phyloP scores from a whole-genome alignment of 2,797 vertebrate genomes.

The Gymnothorax reevesii region DNA sequence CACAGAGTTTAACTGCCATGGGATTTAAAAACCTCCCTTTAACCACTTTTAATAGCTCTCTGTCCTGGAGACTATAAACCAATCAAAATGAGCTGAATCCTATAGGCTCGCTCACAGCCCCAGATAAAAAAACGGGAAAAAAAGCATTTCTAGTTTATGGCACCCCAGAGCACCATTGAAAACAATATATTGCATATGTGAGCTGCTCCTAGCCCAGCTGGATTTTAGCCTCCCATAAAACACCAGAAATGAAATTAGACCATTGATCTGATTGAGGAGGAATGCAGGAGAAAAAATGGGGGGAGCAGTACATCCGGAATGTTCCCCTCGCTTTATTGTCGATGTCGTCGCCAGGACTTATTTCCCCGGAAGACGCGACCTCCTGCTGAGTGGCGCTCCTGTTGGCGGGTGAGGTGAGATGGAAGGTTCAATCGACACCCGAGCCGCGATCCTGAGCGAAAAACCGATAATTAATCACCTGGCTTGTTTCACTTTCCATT shows the following conservation, averaged over 20 bases:
- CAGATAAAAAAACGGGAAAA: background rate
- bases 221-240: background rate
- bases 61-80: background rate
- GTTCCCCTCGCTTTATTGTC: background rate
- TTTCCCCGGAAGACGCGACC: background rate
- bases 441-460: background rate
- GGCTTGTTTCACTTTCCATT: background rate
- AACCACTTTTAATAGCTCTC: background rate
- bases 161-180: background rate
- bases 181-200: background rate
- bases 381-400: background rate
- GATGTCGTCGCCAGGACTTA: background rate
- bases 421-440: background rate
- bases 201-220: background rate
- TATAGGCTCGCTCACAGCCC: background rate
- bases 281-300: background rate
- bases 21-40: slow-evolving; percentile 1
- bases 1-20: background rate
- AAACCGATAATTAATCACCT: background rate
- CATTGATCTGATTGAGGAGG: background rate
- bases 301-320: background rate
- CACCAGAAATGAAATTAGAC: background rate
- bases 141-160: background rate
- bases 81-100: slow-evolving; percentile 4
- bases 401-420: background rate